Percentiles rank a stretch among this genome's conserved stretches.
These are phyloP conservation scores for Spinus olivaceus DNA, from an alignment of 2,797 vertebrate species.

Conservation along the genomic window DNA sequence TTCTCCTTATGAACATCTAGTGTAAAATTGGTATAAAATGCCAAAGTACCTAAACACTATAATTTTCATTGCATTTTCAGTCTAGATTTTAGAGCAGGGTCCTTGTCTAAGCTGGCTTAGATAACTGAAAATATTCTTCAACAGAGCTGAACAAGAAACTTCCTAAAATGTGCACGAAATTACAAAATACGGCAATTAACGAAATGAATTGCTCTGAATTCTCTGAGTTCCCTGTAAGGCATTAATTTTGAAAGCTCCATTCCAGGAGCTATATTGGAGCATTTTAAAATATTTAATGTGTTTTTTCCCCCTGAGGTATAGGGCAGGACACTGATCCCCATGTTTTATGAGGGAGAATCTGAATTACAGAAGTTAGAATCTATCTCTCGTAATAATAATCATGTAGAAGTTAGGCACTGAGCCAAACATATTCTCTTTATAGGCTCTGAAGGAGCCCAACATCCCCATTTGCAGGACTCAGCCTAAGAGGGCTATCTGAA, in stretches of 20 bases:
- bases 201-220: slow-evolving; percentile 31
- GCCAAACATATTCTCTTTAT: background rate
- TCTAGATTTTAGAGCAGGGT: background rate
- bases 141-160: background rate
- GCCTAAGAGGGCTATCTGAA: background rate
- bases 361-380: background rate
- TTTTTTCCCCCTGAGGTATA: background rate
- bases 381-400: background rate
- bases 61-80: background rate
- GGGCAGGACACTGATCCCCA: background rate
- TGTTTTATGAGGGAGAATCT: background rate
- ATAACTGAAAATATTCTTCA: background rate
- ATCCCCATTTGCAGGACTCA: background rate
- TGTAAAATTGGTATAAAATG: background rate
- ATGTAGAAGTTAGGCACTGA: background rate
- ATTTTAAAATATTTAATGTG: slow-evolving; percentile 15
- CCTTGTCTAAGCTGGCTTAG: background rate
- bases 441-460: background rate
- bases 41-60: background rate
- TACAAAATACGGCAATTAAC: slow-evolving; percentile 7
- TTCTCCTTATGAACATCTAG: background rate
- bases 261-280: background rate
- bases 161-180: background rate
- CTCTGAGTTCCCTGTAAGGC: background rate
- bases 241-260: background rate